Evolutionary conservation across 2,888 invertebrate species (phyloP).

Genomic region (Actias luna): DNA sequence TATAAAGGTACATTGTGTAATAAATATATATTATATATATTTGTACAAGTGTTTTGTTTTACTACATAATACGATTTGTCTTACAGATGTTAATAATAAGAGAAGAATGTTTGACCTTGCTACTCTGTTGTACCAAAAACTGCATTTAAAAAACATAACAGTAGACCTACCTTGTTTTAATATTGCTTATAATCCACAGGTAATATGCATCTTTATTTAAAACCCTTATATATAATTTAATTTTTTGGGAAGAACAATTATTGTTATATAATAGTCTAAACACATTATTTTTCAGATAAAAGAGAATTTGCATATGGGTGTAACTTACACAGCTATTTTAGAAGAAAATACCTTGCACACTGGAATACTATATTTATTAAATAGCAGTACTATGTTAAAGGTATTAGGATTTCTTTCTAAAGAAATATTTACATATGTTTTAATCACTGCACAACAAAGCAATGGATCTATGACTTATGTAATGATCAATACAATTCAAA

Average conservation of each 20-base stretch:
- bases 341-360: conserved; percentile 84
- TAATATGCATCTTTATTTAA: conserved; percentile 25
- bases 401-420: conserved; percentile 62
- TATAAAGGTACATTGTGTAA: conserved; percentile 47
- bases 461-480: too few species aligned
- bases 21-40: too few species aligned
- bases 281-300: conserved; percentile 47
- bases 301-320: conserved; percentile 79
- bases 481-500: too few species aligned
- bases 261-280: background rate
- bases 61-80: background rate
- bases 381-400: conserved; percentile 85
- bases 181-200: conserved; percentile 51
- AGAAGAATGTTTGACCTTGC: conserved; percentile 50
- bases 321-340: conserved; percentile 88
- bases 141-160: conserved; percentile 52
- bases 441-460: too few species aligned
- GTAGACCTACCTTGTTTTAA: conserved; percentile 57
- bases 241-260: background rate
- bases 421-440: too few species aligned
- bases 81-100: conserved; percentile 42
- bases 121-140: conserved; percentile 46
- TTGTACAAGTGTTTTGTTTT: background rate
- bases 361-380: conserved; percentile 86
- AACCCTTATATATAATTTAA: background rate